A percentile compares a stretch with the other conserved stretches of the same genome.
Conservation (phyloP, 2,888 invertebrate species). For the Morpho achilles region DNA sequence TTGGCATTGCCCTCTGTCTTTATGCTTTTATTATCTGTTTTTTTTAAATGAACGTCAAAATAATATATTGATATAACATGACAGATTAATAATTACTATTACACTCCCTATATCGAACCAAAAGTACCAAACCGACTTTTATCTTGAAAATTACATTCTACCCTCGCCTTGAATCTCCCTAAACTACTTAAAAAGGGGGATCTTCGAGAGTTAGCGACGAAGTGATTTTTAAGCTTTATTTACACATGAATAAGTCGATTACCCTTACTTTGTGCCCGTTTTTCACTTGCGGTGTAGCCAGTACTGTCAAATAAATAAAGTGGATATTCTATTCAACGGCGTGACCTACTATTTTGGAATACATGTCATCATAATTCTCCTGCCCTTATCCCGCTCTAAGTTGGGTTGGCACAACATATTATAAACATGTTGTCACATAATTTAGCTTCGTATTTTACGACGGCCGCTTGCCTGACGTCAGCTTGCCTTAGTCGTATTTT, state of each 20-base stretch:
- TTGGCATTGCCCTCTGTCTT: too few species aligned
- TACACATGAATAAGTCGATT: constrained; percentile 37
- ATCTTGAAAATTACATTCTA: constrained; percentile 27
- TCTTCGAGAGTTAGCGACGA: constrained; percentile 39
- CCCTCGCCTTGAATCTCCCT: constrained; percentile 40
- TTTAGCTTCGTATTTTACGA: too few species aligned
- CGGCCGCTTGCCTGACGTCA: too few species aligned
- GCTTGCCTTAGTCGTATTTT: too few species aligned
- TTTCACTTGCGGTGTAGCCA: constrained; percentile 8
- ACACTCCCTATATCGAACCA: constrained; percentile 1
- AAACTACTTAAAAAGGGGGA: constrained; percentile 43
- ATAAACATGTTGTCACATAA: too few species aligned
- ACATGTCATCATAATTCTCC: too few species aligned
- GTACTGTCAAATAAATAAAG: background rate
- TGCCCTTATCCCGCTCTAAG: too few species aligned
- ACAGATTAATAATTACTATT: too few species aligned
- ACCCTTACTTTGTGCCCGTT: constrained; percentile 12
- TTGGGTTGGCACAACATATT: too few species aligned
- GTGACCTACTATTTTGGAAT: background rate
- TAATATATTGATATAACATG: too few species aligned
- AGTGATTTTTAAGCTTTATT: constrained; percentile 63
- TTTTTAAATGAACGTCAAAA: too few species aligned
- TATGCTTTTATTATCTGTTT: too few species aligned
- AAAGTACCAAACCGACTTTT: constrained; percentile 17
- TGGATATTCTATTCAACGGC: background rate